Base-by-base conservation (phyloP, 2,888 invertebrate genomes). In the Volucella bombylans region DNA sequence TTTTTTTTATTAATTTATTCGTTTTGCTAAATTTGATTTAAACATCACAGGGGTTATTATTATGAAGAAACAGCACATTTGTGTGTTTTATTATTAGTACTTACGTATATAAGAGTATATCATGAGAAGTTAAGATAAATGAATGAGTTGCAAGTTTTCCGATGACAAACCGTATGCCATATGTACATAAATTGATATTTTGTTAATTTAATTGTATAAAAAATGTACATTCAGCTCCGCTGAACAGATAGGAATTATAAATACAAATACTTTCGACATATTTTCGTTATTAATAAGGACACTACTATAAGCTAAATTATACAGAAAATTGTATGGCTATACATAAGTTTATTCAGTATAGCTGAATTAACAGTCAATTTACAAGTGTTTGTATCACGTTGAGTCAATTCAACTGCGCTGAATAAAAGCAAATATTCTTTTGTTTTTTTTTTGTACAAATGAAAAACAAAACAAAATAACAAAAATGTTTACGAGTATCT, bases 21-120 rank as follows among this genome's bases (percentile, higher is more conserved):
- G 4, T 61, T 64, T 47, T 52, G 15, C 55, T 78, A 65, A 71
- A 76, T 79, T 83, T 83, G 64, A 83, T 83, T 83, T 71, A 71
- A 67, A 71, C 79, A 83, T 83, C 83, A 83, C 83, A 83, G 83
- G 31, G 71, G 74, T 82, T 82, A 77, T 82, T 82, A 77, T 81
- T 76, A 67, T 74, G 64, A 73, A 83, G 59, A 79, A 74, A 78
- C 72, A 83, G 69, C 68, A 79, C 79, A 57, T 57, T 23, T 74
- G 59, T 74, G 59, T 69, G 67, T 61, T 59, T 67, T 49, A 71
- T 47, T 61, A 57, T 39, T 65, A 57, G 43, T 68, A 68, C 54
- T 11, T 23, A 45, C 54, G 14, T 67, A 11, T 67, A 68, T 50
- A 54, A 45, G 50, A 49, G 38, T 41, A 61, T 61, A 57, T 68